These are phyloP conservation scores for Cactoblastis cactorum DNA, from an alignment of 2,888 invertebrate species.

Conservation along the genomic window DNA sequence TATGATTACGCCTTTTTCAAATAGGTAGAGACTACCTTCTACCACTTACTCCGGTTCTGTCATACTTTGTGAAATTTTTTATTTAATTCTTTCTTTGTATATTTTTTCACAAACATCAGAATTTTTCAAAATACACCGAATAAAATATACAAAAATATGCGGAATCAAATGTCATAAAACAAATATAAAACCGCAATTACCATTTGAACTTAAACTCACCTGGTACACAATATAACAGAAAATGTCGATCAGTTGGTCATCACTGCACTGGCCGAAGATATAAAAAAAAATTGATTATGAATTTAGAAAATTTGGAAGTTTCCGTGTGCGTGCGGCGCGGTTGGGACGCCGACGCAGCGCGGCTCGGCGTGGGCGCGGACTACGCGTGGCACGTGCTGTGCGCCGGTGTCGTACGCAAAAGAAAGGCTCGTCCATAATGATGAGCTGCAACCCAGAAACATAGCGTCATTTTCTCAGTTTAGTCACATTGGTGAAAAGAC, in stretches of 20 bases:
- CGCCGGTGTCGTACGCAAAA: not conserved
- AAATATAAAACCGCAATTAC: no score
- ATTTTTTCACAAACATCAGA: no score
- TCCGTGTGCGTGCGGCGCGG: not conserved
- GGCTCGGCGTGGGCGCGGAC: slow-evolving; percentile 1
- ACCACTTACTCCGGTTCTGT: no score
- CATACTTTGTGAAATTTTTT: no score
- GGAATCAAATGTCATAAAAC: no score
- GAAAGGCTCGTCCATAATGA: not conserved
- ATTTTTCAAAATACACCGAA: no score
- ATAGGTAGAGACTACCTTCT: no score
- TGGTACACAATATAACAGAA: not conserved
- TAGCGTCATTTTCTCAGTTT: not conserved
- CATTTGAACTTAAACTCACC: not conserved
- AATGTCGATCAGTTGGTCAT: not conserved
- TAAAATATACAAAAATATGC: no score
- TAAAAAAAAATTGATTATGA: not conserved
- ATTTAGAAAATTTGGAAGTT: not conserved
- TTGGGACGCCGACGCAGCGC: slow-evolving; percentile 7
- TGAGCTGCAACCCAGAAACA: not conserved
- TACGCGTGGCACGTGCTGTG: not conserved
- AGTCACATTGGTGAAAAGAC: no score
- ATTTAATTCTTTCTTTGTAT: no score
- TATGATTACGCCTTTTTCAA: no score
- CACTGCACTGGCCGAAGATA: slow-evolving; percentile 1